phyloP scores from a whole-genome alignment of 2,888 invertebrate genomes.

The Catotricha subobsoleta region DNA sequence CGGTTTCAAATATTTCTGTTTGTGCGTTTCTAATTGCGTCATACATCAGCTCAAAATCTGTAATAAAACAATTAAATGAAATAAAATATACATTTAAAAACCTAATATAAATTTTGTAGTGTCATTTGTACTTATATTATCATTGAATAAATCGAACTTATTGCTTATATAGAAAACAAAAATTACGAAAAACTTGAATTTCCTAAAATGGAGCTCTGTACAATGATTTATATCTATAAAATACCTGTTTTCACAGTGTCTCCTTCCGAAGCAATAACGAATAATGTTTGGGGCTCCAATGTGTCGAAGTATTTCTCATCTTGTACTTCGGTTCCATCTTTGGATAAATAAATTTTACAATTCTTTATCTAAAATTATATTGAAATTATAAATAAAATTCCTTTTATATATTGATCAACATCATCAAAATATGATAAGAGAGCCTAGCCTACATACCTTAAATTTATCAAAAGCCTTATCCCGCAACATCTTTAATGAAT shows the following conservation, averaged over 20 bases:
- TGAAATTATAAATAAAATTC: constrained; percentile 4
- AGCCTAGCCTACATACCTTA: constrained; percentile 23
- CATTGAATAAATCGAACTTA: no score
- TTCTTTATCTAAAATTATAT: constrained; percentile 20
- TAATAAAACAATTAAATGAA: constrained; percentile 1
- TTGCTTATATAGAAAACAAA: no score
- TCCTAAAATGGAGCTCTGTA: not conserved
- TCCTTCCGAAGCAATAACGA: constrained; percentile 36
- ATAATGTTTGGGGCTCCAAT: constrained; percentile 53
- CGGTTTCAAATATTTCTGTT: constrained; percentile 48
- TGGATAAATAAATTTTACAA: constrained; percentile 37
- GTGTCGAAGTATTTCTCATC: constrained; percentile 62
- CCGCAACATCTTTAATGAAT: constrained; percentile 22
- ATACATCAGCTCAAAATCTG: constrained; percentile 24
- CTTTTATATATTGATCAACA: not conserved
- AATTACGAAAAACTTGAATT: no score
- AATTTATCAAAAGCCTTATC: constrained; percentile 25
- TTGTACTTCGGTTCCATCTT: constrained; percentile 52
- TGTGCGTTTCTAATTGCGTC: constrained; percentile 21
- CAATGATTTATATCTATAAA: not conserved
- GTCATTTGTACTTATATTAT: no score
- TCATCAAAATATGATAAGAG: not conserved
- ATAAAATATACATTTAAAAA: no score
- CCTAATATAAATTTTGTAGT: no score
- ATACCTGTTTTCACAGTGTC: constrained; percentile 40